These are phyloP conservation scores for Thera obeliscata DNA, from an alignment of 2,888 invertebrate species.

Conservation along the genomic window DNA sequence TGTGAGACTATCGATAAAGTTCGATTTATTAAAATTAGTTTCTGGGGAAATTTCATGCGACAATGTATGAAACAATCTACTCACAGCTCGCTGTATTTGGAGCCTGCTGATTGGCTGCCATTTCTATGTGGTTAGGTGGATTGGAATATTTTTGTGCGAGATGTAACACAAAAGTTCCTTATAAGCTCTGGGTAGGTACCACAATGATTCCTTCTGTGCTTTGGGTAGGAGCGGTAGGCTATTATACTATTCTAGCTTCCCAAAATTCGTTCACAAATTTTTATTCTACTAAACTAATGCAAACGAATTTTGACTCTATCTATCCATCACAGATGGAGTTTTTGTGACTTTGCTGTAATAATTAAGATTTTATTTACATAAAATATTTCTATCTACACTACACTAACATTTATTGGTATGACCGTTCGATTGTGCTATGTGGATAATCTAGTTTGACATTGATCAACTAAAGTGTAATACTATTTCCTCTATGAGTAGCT, in stretches of 20 bases:
- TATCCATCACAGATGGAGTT: conserved; percentile 62
- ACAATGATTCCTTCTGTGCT: no score
- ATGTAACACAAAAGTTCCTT: no score
- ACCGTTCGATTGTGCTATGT: conserved; percentile 40
- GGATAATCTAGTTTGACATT: conserved; percentile 23
- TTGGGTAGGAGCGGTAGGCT: no score
- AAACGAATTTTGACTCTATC: conserved; percentile 29
- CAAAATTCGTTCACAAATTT: conserved; percentile 47
- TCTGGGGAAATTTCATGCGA: conserved; percentile 4
- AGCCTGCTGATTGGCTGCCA: background rate
- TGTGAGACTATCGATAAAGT: conserved; percentile 11
- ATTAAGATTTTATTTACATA: conserved; percentile 61
- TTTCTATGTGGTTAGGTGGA: background rate
- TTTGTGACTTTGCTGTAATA: conserved; percentile 53
- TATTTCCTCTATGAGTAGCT: conserved; percentile 8
- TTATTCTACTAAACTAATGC: conserved; percentile 7
- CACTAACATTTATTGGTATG: conserved; percentile 64
- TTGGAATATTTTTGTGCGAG: no score
- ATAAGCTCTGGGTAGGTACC: no score
- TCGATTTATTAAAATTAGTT: conserved; percentile 19
- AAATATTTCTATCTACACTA: conserved; percentile 62
- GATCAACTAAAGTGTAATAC: conserved; percentile 20
- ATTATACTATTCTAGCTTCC: background rate
- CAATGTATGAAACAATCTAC: conserved; percentile 19
- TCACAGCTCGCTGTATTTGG: background rate